Conservation (phyloP, 2,113 vertebrate genomes). For the Hippocampus zosterae region DNA sequence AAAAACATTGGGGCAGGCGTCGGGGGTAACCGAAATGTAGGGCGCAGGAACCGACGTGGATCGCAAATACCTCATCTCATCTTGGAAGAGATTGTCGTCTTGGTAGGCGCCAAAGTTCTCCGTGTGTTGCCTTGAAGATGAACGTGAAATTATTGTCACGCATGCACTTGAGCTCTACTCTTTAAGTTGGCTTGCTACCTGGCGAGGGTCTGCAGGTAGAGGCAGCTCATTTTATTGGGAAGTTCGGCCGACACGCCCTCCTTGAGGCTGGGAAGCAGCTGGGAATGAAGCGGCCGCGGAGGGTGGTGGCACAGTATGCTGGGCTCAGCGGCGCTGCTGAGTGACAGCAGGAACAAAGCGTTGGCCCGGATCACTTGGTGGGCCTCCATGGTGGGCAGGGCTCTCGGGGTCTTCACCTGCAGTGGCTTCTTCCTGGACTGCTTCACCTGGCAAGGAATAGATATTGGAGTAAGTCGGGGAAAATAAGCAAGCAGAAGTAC, state of each 20-base stretch:
- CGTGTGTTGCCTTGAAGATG: conserved; percentile 86
- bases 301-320: conserved; percentile 93
- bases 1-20: conserved; percentile 96
- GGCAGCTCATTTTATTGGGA: conserved; percentile 93
- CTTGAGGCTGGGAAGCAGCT: conserved; percentile 92
- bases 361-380: conserved; percentile 98
- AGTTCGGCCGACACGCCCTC: conserved; percentile 94
- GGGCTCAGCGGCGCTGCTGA: conserved; percentile 95
- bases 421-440: conserved; percentile 93
- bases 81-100: conserved; percentile 97
- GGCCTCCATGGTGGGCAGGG: conserved; percentile 96
- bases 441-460: conserved; percentile 79
- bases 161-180: not conserved
- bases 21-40: conserved; percentile 96
- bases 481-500: not conserved
- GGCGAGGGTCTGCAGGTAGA: conserved; percentile 94
- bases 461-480: not conserved
- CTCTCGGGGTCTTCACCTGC: conserved; percentile 93
- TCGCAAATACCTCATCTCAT: conserved; percentile 96
- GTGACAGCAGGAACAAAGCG: conserved; percentile 89
- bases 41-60: conserved; percentile 96
- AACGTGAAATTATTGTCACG: not conserved
- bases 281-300: conserved; percentile 85
- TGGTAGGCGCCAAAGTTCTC: conserved; percentile 94
- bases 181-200: conserved; percentile 63